Evolutionary conservation across 2,797 vertebrate species (phyloP), one percentile per base, ranked within the genome.

Genomic region (Hylomyscus alleni): DNA sequence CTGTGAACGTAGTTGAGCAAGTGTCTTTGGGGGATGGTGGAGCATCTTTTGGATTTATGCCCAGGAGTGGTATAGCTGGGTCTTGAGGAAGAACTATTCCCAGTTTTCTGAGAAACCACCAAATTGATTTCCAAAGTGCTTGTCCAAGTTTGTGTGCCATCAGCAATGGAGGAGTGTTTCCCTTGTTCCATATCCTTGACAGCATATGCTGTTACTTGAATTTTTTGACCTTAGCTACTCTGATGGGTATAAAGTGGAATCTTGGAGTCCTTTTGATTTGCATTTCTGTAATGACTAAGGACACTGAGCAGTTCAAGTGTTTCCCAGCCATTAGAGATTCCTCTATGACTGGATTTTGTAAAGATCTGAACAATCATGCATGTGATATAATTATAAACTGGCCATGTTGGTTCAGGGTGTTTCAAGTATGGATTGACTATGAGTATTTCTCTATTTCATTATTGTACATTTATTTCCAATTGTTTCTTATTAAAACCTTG

Each of bases 361-460:
- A 93, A 73, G 3, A 92, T 93, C 76, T 95, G 69, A 93, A 60
- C 92, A 94, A 97, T 92, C 34, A 11, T 29, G 84, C 10, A 0
- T 6, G 22, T 65, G 17, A 40, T 75, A n/a, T 95, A 73, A 90
- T 93, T 90, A 97, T 34, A 91, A 94, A 94, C 82, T 90, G 86
- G 72, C 26, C 24, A 4, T n/a, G 54, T 20, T 52, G 37, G 58
- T 88, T 97, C 91, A 89, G 24, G 86, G 84, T 83, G 72, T 72
- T 96, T 94, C 93, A 85, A 69, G 37, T 89, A 72, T 96, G 24
- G 6, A 34, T 52, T 95, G 69, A 96, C 58, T 34, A 1, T 47
- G 6, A 15, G 7, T 26, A 15, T 13, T 95, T 90, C 88, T 58
- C 15, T 88, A 2, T 76, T 77, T 72, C 29, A n/a, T 87, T 95